phyloP scores from a whole-genome alignment of 2,797 vertebrate species.

The Lagocephalus sceleratus region DNA sequence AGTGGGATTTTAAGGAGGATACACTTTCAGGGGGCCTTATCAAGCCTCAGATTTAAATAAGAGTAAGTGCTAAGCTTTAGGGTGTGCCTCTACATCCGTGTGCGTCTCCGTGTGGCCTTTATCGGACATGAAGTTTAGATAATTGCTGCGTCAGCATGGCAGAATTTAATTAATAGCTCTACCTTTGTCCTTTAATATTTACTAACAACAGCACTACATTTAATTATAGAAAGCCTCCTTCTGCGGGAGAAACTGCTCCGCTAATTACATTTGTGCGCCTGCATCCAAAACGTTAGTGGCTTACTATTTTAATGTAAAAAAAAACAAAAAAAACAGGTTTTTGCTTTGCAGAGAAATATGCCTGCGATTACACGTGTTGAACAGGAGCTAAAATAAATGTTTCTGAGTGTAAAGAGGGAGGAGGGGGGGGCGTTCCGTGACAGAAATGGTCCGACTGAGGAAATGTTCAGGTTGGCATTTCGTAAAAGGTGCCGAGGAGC shows the following conservation, averaged over 20 bases:
- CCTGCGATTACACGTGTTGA: no score
- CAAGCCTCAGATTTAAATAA: constrained; percentile 70
- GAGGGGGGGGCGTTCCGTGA: constrained; percentile 16
- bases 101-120: constrained; percentile 65
- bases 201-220: constrained; percentile 69
- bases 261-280: constrained; percentile 49
- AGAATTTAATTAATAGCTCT: constrained; percentile 74
- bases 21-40: constrained; percentile 71
- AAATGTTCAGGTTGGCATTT: constrained; percentile 66
- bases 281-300: constrained; percentile 35
- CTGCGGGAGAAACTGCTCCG: constrained; percentile 31
- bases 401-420: constrained; percentile 4
- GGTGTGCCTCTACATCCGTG: constrained; percentile 54
- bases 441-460: constrained; percentile 44
- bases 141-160: constrained; percentile 73
- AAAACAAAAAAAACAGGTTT: no score
- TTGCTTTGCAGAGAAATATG: no score
- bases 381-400: constrained; percentile 8
- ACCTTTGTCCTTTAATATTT: constrained; percentile 79
- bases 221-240: constrained; percentile 63
- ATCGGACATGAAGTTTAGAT: constrained; percentile 69
- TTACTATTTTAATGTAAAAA: background rate
- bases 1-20: constrained; percentile 72
- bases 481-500: constrained; percentile 62
- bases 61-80: constrained; percentile 75